Percentiles rank a stretch among this genome's conserved stretches.
These are phyloP conservation scores for Ptiloglossa arizonensis DNA, from an alignment of 1,140 invertebrate species.

Conservation along the genomic window DNA sequence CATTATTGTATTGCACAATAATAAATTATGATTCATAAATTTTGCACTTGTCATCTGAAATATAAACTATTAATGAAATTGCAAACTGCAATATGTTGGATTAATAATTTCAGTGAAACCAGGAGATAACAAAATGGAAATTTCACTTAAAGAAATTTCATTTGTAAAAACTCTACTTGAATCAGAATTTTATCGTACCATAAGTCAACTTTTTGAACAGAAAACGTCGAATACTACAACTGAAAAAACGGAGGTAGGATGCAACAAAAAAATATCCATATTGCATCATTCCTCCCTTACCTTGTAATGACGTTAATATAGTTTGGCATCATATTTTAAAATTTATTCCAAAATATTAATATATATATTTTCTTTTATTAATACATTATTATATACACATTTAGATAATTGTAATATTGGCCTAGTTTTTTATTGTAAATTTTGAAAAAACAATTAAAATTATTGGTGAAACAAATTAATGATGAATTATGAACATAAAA, in stretches of 20 bases:
- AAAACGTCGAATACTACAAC: slow-evolving; percentile 56
- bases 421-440: not conserved
- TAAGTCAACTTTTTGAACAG: slow-evolving; percentile 62
- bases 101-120: slow-evolving; percentile 77
- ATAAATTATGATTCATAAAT: no score
- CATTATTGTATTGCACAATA: no score
- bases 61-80: slow-evolving; percentile 9
- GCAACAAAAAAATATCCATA: slow-evolving; percentile 31
- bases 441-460: not conserved
- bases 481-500: not conserved
- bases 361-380: no score
- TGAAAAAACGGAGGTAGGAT: slow-evolving; percentile 72
- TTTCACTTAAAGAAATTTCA: slow-evolving; percentile 69
- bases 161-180: slow-evolving; percentile 65
- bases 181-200: slow-evolving; percentile 65
- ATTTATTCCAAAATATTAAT: not conserved
- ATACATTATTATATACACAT: not conserved
- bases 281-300: slow-evolving; percentile 47
- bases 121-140: slow-evolving; percentile 71
- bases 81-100: slow-evolving; percentile 25
- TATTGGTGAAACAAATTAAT: not conserved
- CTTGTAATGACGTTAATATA: slow-evolving; percentile 24
- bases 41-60: no score
- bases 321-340: slow-evolving; percentile 3
- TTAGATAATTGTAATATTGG: not conserved